These are phyloP conservation scores for Urocynchramus pylzowi DNA, from an alignment of 2,113 vertebrate species.

Conservation along the genomic window DNA sequence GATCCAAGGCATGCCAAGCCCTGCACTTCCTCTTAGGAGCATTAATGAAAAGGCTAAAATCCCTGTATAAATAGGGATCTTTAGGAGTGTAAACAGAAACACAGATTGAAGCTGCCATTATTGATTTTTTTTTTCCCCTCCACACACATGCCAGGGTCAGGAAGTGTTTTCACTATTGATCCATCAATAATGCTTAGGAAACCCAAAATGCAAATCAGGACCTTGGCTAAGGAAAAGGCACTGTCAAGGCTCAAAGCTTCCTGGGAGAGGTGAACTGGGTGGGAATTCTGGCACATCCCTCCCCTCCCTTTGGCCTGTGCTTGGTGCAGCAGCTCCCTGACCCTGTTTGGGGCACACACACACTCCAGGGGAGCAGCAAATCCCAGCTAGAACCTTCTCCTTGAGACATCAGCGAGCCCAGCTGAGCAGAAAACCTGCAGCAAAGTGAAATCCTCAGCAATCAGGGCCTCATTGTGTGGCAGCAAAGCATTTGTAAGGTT, in stretches of 20 bases:
- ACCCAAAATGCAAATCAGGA: background rate
- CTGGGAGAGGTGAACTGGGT: accelerated
- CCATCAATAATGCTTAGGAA: slow-evolving; percentile 17
- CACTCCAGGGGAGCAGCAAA: background rate
- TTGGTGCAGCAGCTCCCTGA: background rate
- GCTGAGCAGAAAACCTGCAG: background rate
- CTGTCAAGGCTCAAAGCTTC: background rate
- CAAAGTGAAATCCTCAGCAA: background rate
- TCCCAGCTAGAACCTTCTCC: background rate
- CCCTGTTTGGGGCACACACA: background rate
- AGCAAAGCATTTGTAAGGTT: background rate
- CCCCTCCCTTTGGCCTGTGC: background rate
- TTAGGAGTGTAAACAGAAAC: background rate
- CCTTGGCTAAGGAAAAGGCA: background rate
- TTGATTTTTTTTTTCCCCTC: background rate
- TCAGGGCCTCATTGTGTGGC: background rate
- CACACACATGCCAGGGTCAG: background rate
- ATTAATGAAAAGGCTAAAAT: background rate
- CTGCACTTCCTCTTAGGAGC: background rate
- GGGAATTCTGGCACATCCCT: background rate
- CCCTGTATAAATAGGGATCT: background rate
- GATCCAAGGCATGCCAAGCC: background rate
- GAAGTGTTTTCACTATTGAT: background rate
- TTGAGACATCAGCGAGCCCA: background rate
- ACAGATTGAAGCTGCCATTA: background rate